phyloP scores from a whole-genome alignment of 2,888 invertebrate genomes.

The Agonopterix subpropinquella region DNA sequence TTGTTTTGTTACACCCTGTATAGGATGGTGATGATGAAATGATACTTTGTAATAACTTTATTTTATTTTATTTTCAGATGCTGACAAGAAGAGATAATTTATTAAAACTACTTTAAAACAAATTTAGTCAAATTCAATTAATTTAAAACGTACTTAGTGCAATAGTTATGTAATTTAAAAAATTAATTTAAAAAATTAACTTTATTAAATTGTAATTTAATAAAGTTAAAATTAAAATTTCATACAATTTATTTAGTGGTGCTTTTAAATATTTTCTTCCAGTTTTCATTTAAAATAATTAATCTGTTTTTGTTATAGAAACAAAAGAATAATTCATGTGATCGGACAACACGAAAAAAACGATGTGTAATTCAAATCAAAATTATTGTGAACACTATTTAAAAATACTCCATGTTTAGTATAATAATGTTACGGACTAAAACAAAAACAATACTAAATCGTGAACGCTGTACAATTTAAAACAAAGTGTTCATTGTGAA shows the following conservation, averaged over 20 bases:
- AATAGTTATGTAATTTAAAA: slow-evolving; percentile 33
- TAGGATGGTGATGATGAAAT: neutral
- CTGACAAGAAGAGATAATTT: slow-evolving; percentile 19
- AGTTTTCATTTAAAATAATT: neutral
- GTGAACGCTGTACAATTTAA: neutral
- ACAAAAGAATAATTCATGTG: neutral
- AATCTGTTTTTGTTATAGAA: neutral
- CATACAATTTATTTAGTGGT: slow-evolving; percentile 29
- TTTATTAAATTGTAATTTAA: too few relatives aligned
- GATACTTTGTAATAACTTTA: slow-evolving; percentile 6
- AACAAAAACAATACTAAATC: neutral
- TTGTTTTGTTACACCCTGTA: too few relatives aligned
- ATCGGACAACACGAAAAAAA: neutral
- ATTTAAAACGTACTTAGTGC: slow-evolving; percentile 42
- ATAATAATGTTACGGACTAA: neutral
- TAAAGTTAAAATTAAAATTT: slow-evolving; percentile 28
- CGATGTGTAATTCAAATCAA: too few relatives aligned
- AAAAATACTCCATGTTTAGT: neutral
- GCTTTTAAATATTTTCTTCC: slow-evolving; percentile 11
- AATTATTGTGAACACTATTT: neutral
- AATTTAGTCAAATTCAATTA: slow-evolving; percentile 24
- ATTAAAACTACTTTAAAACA: slow-evolving; percentile 11
- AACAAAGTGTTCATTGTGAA: neutral
- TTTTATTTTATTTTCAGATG: slow-evolving; percentile 42
- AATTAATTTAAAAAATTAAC: slow-evolving; percentile 28